These are phyloP conservation scores for Polyploca ridens DNA, from an alignment of 2,888 invertebrate species.

Conservation along the genomic window DNA sequence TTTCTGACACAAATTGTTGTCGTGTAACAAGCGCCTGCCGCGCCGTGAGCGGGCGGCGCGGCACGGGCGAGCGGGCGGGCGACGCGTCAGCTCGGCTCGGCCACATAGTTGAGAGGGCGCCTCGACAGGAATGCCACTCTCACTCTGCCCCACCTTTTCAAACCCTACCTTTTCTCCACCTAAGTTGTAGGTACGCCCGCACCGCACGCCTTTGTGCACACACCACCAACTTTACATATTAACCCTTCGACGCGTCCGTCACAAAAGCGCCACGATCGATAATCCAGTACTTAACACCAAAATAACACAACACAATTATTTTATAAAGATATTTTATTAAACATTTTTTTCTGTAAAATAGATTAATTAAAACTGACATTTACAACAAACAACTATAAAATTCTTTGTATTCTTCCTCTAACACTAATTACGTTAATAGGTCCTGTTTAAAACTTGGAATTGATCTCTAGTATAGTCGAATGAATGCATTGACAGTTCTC, in stretches of 20 bases:
- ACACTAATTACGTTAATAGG: slow-evolving; percentile 75
- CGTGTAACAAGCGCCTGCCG: slow-evolving; percentile 35
- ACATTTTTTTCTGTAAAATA: slow-evolving; percentile 82
- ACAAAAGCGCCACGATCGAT: slow-evolving; percentile 23
- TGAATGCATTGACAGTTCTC: slow-evolving; percentile 50
- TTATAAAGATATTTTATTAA: slow-evolving; percentile 84
- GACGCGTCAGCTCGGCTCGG: slow-evolving; percentile 34
- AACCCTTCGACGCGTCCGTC: slow-evolving; percentile 32
- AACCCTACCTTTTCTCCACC: slow-evolving; percentile 48
- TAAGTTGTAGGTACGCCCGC: slow-evolving; percentile 32
- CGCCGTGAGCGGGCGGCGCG: slow-evolving; percentile 17
- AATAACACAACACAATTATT: slow-evolving; percentile 54
- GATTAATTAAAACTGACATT: slow-evolving; percentile 83
- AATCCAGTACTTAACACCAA: slow-evolving; percentile 30
- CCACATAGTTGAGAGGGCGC: slow-evolving; percentile 62
- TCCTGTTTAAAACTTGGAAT: slow-evolving; percentile 68
- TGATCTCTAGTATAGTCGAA: slow-evolving; percentile 55
- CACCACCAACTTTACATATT: slow-evolving; percentile 37
- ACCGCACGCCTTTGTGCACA: slow-evolving; percentile 38
- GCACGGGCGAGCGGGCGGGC: slow-evolving; percentile 13
- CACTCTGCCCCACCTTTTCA: slow-evolving; percentile 46
- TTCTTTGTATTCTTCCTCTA: slow-evolving; percentile 76
- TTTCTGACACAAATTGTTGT: slow-evolving; percentile 47
- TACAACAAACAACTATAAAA: slow-evolving; percentile 84
- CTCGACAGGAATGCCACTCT: slow-evolving; percentile 55